Evolutionary conservation across 2,888 invertebrate species (phyloP), one percentile per base, ranked within the genome.

Genomic region (Ectropis crepuscularia): DNA sequence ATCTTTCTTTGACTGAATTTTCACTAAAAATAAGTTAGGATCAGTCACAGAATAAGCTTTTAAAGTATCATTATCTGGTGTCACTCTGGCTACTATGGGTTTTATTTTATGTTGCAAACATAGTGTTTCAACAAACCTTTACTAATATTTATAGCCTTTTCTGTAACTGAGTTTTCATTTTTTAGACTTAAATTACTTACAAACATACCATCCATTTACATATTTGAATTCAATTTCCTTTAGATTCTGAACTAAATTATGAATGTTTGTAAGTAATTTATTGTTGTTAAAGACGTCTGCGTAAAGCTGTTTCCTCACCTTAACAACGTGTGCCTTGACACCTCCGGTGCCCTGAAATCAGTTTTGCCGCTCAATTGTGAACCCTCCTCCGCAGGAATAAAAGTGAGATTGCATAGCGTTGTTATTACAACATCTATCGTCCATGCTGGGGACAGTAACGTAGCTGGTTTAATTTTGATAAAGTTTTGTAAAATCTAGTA

Each of bases 401-500:
- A 61, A 62, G 73, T 68, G 64, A 70, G 66, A 81, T 72, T 70
- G 83, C 85, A 72, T 78, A 83, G 85, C 83, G 67, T 78, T 86
- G 88, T 87, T 89, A 87, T 81, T 84, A 89, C 88, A 85, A 89
- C 89, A 90, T 85, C 86, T 71, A 89, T 78, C 69, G 83, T 84
- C 87, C 89, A 90, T 91, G 91, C 90, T 80, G 75, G 88, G 88
- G 89, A 90, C 90, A 90, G 89, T 87, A 90, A 90, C 88, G 74
- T 61, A 73, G 75, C 74, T 74, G 75, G 71, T 74, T 72, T 65
- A 53, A 70, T 79, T 79, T 77, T 74, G 75, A 80, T 81, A 79
- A 76, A 72, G 67, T 62, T 63, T 50, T 54, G 60, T 6, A 37
- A 53, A 58, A 37, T 16, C 16, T 28, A 28, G 16, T 28, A 28